Conservation (phyloP, 2,113 vertebrate genomes). For the Excalfactoria chinensis region DNA sequence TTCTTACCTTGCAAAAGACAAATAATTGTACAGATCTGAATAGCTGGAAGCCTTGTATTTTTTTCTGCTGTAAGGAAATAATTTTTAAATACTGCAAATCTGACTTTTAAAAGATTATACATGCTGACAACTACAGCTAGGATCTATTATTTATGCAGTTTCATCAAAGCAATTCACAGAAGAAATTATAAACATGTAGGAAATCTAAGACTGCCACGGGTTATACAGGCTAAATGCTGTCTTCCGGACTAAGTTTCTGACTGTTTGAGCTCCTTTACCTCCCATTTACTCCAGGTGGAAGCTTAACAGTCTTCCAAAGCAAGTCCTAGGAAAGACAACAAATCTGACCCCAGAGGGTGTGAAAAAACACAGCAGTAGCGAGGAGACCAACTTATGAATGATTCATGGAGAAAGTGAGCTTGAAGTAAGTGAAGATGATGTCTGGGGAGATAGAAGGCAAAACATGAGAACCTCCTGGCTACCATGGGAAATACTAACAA, state of each 20-base stretch:
- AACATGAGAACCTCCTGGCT: slow-evolving; percentile 22
- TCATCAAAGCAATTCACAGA: slow-evolving; percentile 40
- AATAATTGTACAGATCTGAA: background rate
- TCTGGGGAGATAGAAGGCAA: slow-evolving; percentile 20
- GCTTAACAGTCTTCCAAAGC: background rate
- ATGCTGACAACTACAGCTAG: background rate
- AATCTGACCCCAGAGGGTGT: slow-evolving; percentile 11
- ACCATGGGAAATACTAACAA: background rate
- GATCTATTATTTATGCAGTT: slow-evolving; percentile 62
- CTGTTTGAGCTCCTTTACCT: background rate
- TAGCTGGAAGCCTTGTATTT: background rate
- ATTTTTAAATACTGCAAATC: background rate
- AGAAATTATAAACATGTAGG: slow-evolving; percentile 31
- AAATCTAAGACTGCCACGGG: background rate
- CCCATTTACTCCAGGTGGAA: slow-evolving; percentile 15
- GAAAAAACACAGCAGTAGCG: slow-evolving; percentile 19
- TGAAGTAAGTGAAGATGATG: slow-evolving; percentile 20
- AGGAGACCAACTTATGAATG: slow-evolving; percentile 45
- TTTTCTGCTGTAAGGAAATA: background rate
- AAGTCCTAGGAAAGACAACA: background rate
- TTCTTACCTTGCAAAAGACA: background rate
- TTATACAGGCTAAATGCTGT: background rate
- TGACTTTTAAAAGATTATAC: background rate
- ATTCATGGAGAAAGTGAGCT: slow-evolving; percentile 21
- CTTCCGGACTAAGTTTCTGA: background rate